Evolutionary conservation across 2,797 vertebrate genomes (phyloP).

Genomic region (Pseudochirops cupreus): DNA sequence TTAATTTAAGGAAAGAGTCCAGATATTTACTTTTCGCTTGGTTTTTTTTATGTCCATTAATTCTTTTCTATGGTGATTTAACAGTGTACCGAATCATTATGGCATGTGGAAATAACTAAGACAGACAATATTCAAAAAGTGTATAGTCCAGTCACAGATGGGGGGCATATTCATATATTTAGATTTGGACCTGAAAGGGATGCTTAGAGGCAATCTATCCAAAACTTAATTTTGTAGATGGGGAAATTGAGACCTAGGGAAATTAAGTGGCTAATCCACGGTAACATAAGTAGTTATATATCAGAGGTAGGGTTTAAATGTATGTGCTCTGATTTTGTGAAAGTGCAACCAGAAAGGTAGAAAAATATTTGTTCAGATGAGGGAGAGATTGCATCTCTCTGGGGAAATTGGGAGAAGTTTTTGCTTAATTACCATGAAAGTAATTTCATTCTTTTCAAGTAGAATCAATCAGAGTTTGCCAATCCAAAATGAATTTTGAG

Average conservation of each 20-base stretch:
- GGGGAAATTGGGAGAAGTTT: neutral
- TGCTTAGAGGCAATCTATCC: neutral
- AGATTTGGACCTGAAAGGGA: neutral
- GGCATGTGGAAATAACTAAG: neutral
- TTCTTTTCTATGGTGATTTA: neutral
- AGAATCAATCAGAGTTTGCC: neutral
- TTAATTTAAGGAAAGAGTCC: neutral
- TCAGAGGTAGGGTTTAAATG: neutral
- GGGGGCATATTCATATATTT: neutral
- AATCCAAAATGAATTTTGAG: slow-evolving; percentile 38
- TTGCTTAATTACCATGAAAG: neutral
- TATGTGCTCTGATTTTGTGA: neutral
- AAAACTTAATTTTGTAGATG: neutral
- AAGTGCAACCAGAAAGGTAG: neutral
- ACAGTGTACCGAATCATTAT: neutral
- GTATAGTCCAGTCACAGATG: neutral
- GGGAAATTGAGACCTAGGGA: neutral
- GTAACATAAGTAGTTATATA: neutral
- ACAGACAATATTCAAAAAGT: neutral
- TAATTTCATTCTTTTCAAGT: slow-evolving; percentile 3
- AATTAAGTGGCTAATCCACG: neutral
- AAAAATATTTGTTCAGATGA: neutral
- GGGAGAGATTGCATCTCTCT: neutral
- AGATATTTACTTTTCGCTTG: neutral
- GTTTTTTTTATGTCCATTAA: neutral